Base-by-base conservation (phyloP, 2,113 vertebrate genomes). In the Gambusia affinis region DNA sequence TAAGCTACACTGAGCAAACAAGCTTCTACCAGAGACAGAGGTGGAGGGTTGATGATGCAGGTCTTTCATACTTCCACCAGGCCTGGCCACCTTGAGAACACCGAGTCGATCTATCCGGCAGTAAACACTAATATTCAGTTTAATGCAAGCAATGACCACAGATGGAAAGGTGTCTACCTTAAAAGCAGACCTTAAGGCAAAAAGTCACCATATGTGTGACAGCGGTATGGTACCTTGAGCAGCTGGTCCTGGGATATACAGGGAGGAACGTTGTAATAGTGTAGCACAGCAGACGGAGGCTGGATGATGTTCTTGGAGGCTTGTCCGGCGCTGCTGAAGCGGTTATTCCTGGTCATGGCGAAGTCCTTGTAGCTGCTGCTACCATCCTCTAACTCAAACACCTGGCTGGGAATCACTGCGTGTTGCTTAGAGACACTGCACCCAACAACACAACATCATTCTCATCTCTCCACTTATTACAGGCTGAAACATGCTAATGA, bases 291-390 rank as follows among this genome's bases (percentile, higher is more conserved):
- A 4, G 98, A 98, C 0, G 98, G 97, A 3, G 98, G 97, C 60
- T 98, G 98, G 84, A 99, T 99, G 91, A 98, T 98, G 90, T 99
- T 99, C 89, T 98, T 99, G 73, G 97, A 98, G 4, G 97, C 97
- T 75, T 99, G 98, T 24, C 97, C 98, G 8, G 96, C 97, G 70
- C 96, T 98, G 87, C 96, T 97, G 91, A 99, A 99, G 30, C 98
- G 96, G 89, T 99, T 99, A 85, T 99, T 99, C 84, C 98, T 96
- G 67, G 97, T 98, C 97, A 98, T 97, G 84, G 97, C 95, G 76
- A 99, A 99, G 94, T 99, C 97, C 86, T 98, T 97, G 72, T 98
- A 99, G 92, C 97, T 99, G 93, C 97, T 98, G 30, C 96, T 97
- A 79, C 96, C 95, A 76, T 98, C 97, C 79, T 97, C 96, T 75